phyloP scores from a whole-genome alignment of 2,113 vertebrate genomes.

The Emydocephalus ijimae region DNA sequence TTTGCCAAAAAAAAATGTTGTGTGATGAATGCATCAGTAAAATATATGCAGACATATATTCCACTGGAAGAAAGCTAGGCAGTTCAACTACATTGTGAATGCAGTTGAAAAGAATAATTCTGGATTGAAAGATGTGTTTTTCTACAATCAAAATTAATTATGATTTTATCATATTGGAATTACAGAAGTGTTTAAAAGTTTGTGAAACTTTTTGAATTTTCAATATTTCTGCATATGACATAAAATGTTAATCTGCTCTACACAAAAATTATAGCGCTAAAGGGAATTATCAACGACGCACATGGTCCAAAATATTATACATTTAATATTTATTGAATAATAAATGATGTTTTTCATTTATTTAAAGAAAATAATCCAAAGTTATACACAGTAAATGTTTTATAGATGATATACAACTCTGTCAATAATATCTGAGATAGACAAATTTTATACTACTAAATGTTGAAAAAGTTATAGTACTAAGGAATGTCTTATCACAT shows the following conservation, averaged over 20 bases:
- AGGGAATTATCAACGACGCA: not conserved
- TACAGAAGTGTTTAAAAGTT: not conserved
- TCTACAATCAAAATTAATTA: not conserved
- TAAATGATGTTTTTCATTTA: not conserved
- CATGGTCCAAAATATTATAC: not conserved
- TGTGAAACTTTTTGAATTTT: not conserved
- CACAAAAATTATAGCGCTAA: not conserved
- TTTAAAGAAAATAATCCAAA: not conserved
- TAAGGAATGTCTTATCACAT: not conserved
- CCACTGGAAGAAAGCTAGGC: not conserved
- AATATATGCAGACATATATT: slow-evolving; percentile 23
- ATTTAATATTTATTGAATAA: too few species aligned
- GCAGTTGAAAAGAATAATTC: not conserved
- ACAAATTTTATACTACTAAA: not conserved
- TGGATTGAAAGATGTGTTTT: not conserved
- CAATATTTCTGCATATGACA: not conserved
- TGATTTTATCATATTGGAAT: not conserved
- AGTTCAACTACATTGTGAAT: not conserved
- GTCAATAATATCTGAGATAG: not conserved
- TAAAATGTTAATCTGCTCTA: not conserved
- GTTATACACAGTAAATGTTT: not conserved
- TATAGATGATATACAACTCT: not conserved
- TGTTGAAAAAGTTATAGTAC: too few species aligned
- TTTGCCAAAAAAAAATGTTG: slow-evolving; percentile 49
- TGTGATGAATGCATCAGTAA: slow-evolving; percentile 1